These are phyloP conservation scores for Brachionus asplanchnoidis DNA, from an alignment of 1,140 invertebrate species.

Conservation along the genomic window DNA sequence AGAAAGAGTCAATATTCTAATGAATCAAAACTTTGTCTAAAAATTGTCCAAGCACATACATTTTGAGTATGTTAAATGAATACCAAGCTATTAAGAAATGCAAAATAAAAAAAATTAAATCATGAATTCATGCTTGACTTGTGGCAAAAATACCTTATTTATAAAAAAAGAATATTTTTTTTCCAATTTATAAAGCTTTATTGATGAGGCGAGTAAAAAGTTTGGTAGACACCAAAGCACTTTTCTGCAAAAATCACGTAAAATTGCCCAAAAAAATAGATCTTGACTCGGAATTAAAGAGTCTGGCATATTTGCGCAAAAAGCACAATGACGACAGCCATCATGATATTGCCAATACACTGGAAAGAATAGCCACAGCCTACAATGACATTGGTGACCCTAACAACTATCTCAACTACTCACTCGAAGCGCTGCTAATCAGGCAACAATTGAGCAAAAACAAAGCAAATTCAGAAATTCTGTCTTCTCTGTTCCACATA, in stretches of 20 bases:
- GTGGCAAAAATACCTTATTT: no score
- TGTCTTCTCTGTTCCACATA: background rate
- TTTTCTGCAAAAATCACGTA: background rate
- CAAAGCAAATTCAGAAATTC: background rate
- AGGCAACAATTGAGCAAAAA: background rate
- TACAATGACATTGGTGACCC: constrained; percentile 7
- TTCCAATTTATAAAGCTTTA: no score
- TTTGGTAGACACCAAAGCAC: background rate
- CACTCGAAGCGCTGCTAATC: background rate
- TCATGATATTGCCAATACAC: background rate
- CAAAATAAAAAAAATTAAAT: no score
- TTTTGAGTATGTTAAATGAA: no score
- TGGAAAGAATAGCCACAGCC: background rate
- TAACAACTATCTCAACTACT: background rate
- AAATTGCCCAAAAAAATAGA: background rate
- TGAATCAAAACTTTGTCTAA: no score
- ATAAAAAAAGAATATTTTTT: no score
- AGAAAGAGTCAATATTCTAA: no score
- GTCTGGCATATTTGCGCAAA: background rate
- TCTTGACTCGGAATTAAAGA: background rate
- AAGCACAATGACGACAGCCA: background rate
- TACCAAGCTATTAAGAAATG: no score
- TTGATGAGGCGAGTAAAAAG: background rate
- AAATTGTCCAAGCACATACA: no score
- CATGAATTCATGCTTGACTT: no score